Base-by-base conservation (phyloP, 2,113 vertebrate species). In the Ceuthmochares aereus region DNA sequence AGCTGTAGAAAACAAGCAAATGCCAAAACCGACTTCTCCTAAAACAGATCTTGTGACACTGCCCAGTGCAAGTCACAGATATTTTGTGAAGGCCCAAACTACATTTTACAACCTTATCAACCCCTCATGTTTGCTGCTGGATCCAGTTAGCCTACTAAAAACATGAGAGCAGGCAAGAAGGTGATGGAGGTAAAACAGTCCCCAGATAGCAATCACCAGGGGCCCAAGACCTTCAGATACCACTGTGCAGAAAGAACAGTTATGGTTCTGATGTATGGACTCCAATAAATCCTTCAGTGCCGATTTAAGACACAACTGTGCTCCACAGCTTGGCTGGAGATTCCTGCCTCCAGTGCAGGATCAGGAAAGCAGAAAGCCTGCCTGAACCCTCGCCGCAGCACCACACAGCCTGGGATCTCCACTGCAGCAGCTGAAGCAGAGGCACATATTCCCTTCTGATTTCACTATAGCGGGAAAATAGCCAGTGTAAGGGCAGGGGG, bases 1-100 rank as follows among this genome's bases (percentile, higher is more conserved):
- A 55, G 68, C 68, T 92, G 74, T 81, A 63, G 70, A 93, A 90
- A 91, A 68, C 72, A 94, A 83, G 56, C 32, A 78, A 95, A 86
- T 19, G 74, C 9, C 51, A 88, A 72, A 66, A 63, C 36, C 32
- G 7, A 36, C 59, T 90, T 77, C 34, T 74, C 29, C 32, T 75
- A 84, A 84, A 94, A 87, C 14, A 82, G 30, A 90, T 68, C 84
- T 62, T 42, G 52, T 77, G 59, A 63, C 47, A 43, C 6, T 37
- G 56, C 42, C 72, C 64, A 90, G 26, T 3, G 0, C 12, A 84
- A 92, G 26, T 56, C 90, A 93, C 64, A 92, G 78, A 68, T 56
- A 84, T 72, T 84, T 75, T 68, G 69, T 84, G 55, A 78, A 49
- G n/a, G 42, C 43, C 64, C 51, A 59, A 77, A 92, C 52, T 68